These are phyloP conservation scores for Mythimna vitellina DNA, from an alignment of 2,888 invertebrate genomes.

Conservation along the genomic window DNA sequence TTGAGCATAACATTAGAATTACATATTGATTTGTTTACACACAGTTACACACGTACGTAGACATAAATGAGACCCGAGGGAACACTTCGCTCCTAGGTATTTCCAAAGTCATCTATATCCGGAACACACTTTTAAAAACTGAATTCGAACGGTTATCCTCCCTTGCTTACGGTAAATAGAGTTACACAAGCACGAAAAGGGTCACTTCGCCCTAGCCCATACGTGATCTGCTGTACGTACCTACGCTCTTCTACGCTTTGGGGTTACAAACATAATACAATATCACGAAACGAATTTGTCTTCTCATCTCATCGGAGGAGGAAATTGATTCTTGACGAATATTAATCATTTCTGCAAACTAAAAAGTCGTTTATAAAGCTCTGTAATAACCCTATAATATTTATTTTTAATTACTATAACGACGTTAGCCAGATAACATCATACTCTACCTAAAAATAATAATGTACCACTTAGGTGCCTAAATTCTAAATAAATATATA, in stretches of 20 bases:
- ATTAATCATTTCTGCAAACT: neutral
- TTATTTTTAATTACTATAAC: too few relatives aligned
- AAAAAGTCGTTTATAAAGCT: neutral
- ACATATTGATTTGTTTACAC: slow-evolving; percentile 20
- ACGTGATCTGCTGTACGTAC: slow-evolving; percentile 52
- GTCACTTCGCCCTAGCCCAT: slow-evolving; percentile 55
- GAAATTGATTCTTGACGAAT: slow-evolving; percentile 61
- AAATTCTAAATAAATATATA: neutral
- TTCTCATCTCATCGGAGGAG: slow-evolving; percentile 46
- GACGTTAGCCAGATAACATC: neutral
- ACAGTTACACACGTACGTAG: neutral
- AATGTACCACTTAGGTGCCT: neutral
- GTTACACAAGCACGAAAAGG: slow-evolving; percentile 63
- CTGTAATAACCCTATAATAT: too few relatives aligned
- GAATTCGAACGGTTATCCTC: slow-evolving; percentile 60
- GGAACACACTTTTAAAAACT: slow-evolving; percentile 63
- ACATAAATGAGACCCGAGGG: slow-evolving; percentile 3
- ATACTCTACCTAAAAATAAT: neutral
- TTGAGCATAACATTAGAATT: slow-evolving; percentile 47
- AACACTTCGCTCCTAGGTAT: slow-evolving; percentile 13
- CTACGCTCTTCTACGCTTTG: slow-evolving; percentile 24
- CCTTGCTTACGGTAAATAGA: slow-evolving; percentile 63
- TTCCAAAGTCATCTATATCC: slow-evolving; percentile 62
- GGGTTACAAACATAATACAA: slow-evolving; percentile 30
- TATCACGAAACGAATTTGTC: slow-evolving; percentile 46